Conservation (phyloP, 2,888 invertebrate genomes). For the Pharmacophagus antenor region DNA sequence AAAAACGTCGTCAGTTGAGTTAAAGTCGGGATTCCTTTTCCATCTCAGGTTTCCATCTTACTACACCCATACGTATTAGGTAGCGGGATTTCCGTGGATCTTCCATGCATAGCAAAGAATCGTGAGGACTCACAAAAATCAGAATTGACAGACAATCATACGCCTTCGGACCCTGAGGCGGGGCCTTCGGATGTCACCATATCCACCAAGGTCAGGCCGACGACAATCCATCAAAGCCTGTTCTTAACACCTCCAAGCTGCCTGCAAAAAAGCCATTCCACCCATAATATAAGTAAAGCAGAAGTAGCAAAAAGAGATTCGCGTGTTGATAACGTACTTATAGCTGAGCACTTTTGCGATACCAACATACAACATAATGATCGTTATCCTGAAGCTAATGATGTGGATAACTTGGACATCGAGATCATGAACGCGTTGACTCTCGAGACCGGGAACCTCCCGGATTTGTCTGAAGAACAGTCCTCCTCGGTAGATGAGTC, state of each 20-base stretch:
- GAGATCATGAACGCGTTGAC: slow-evolving; percentile 66
- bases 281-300: slow-evolving; percentile 48
- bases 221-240: slow-evolving; percentile 55
- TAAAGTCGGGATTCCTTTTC: neutral
- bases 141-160: slow-evolving; percentile 40
- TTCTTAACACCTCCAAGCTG: slow-evolving; percentile 42
- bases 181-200: slow-evolving; percentile 27
- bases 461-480: slow-evolving; percentile 66
- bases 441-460: slow-evolving; percentile 61
- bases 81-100: slow-evolving; percentile 60
- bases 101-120: slow-evolving; percentile 62
- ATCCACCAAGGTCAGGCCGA: slow-evolving; percentile 46
- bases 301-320: slow-evolving; percentile 41
- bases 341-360: slow-evolving; percentile 51
- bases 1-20: neutral
- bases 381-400: slow-evolving; percentile 65
- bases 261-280: slow-evolving; percentile 54
- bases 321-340: slow-evolving; percentile 32
- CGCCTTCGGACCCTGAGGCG: slow-evolving; percentile 5
- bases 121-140: slow-evolving; percentile 52
- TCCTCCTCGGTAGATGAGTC: slow-evolving; percentile 67
- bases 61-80: slow-evolving; percentile 59
- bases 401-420: slow-evolving; percentile 64
- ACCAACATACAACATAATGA: slow-evolving; percentile 73
- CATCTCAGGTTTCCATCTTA: slow-evolving; percentile 59